These are phyloP conservation scores for Hemicentrotus pulcherrimus DNA, from an alignment of 35 echinoderm and acorn worm genomes.

Conservation along the genomic window DNA sequence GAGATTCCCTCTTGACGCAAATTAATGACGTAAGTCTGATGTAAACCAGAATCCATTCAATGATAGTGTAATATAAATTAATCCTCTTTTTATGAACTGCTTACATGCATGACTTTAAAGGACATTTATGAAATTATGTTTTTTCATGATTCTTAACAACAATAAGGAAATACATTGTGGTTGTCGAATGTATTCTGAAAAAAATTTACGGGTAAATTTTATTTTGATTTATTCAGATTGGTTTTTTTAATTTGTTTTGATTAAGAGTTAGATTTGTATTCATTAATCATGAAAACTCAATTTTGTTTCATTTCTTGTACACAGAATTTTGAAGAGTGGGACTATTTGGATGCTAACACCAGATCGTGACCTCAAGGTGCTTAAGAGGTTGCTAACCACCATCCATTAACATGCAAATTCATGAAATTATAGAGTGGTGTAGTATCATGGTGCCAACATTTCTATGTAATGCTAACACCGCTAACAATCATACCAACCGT, in stretches of 20 bases:
- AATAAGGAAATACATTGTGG: no score
- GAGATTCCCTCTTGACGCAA: not conserved
- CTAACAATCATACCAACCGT: no score
- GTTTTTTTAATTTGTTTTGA: not conserved
- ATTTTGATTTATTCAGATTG: not conserved
- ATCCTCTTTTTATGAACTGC: no score
- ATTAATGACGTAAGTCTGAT: not conserved
- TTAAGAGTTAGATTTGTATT: no score
- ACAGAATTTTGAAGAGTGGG: conserved; percentile 1
- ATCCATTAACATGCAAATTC: not conserved
- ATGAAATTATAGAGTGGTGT: not conserved
- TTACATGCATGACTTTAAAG: no score
- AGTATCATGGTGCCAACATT: not conserved
- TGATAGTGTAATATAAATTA: no score
- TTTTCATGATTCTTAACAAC: no score
- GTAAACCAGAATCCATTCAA: no score
- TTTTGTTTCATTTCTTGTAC: not conserved
- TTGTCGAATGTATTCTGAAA: not conserved
- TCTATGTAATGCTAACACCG: not conserved
- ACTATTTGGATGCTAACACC: not conserved
- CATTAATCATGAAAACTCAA: no score
- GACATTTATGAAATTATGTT: no score
- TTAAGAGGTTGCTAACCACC: not conserved
- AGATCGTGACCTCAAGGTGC: not conserved
- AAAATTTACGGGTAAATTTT: not conserved